Conservation (phyloP, 2,113 vertebrate species). For the Pantherophis guttatus region DNA sequence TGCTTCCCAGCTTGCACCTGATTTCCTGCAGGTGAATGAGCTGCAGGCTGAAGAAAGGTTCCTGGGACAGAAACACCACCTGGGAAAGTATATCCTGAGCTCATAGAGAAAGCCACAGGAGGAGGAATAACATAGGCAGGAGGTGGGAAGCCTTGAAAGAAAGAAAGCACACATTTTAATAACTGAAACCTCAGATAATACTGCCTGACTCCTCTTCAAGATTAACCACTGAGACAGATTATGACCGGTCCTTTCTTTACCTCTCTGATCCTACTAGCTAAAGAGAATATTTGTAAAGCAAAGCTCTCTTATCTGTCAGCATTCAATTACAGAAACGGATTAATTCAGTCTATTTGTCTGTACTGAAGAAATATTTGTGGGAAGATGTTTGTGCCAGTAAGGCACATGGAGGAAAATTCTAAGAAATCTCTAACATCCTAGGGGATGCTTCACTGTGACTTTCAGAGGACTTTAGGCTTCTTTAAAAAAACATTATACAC, state of each 20-base stretch:
- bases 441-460: neutral
- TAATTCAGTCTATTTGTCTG: neutral
- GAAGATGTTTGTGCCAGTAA: neutral
- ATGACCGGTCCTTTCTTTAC: neutral
- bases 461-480: neutral
- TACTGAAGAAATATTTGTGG: neutral
- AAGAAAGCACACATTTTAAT: conserved; percentile 15
- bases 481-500: neutral
- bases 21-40: conserved; percentile 83
- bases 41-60: conserved; percentile 86
- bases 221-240: neutral
- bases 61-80: conserved; percentile 88
- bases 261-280: neutral
- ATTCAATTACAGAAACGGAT: neutral
- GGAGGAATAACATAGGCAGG: conserved; percentile 94
- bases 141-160: conserved; percentile 87
- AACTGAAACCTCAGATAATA: neutral
- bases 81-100: conserved; percentile 92
- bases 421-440: neutral
- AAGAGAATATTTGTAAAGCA: neutral
- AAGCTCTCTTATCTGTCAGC: neutral
- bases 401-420: neutral
- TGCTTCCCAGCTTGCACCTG: conserved; percentile 90
- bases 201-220: too few relatives aligned
- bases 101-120: conserved; percentile 93